Evolutionary conservation across 2,888 invertebrate genomes (phyloP).

Genomic region (Coelinius sp.): DNA sequence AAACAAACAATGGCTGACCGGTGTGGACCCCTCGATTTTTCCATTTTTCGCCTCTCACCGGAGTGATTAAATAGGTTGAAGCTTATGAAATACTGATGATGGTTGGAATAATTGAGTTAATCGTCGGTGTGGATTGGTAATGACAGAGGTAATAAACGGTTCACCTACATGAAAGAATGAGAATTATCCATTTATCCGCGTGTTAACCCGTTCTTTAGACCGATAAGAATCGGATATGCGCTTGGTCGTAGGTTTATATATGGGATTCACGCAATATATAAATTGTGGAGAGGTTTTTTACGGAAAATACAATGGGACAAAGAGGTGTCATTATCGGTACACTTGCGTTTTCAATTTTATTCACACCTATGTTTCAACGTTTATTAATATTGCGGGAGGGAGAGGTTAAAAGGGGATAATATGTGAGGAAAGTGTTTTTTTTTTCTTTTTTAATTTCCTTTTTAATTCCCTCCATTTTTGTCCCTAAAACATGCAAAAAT

Average conservation of each 20-base stretch:
- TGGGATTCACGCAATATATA: constrained; percentile 25
- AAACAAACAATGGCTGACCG: constrained; percentile 11
- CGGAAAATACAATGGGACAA: constrained; percentile 22
- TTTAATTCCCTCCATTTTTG: too few relatives aligned
- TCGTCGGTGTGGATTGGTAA: constrained; percentile 14
- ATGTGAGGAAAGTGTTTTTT: too few relatives aligned
- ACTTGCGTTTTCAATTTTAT: constrained; percentile 40
- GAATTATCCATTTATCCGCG: constrained; percentile 37
- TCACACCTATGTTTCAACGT: constrained; percentile 28
- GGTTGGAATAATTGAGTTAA: constrained; percentile 18
- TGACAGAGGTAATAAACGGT: constrained; percentile 17
- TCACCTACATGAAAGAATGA: background rate
- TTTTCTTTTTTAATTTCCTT: too few relatives aligned
- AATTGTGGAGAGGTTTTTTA: constrained; percentile 21
- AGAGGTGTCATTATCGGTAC: constrained; percentile 20
- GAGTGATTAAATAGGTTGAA: background rate
- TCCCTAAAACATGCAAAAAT: too few relatives aligned
- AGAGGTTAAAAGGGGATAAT: too few relatives aligned
- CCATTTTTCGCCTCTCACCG: background rate
- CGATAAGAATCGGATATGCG: constrained; percentile 43
- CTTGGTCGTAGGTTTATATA: constrained; percentile 62
- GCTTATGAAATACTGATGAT: background rate
- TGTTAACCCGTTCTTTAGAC: constrained; percentile 29
- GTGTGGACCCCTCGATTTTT: background rate
- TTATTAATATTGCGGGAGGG: too few relatives aligned